A percentile compares a stretch with the other conserved stretches of the same genome.
phyloP scores from a whole-genome alignment of 2,888 invertebrate species.

The Campoplex capitator region DNA sequence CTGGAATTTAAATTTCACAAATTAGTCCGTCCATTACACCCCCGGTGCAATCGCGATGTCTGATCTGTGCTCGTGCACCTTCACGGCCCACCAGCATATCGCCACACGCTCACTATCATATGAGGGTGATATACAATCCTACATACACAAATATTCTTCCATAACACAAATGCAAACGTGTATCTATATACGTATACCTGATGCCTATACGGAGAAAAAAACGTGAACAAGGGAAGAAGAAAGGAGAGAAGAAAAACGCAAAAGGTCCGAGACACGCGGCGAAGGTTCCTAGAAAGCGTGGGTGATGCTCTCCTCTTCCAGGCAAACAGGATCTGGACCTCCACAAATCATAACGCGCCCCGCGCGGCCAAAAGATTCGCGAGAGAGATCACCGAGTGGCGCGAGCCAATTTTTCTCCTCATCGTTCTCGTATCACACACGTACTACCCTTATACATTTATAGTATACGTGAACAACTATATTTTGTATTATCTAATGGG shows the following conservation, averaged over 20 bases:
- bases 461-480: neutral
- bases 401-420: conserved; percentile 58
- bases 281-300: conserved; percentile 81
- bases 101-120: conserved; percentile 22
- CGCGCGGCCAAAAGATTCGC: conserved; percentile 73
- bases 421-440: conserved; percentile 36
- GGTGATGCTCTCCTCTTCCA: conserved; percentile 77
- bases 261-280: conserved; percentile 62
- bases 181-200: neutral
- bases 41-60: conserved; percentile 79
- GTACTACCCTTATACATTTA: conserved; percentile 24
- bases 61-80: conserved; percentile 73
- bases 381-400: conserved; percentile 73
- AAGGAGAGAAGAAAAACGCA: conserved; percentile 45
- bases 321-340: conserved; percentile 79
- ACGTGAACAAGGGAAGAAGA: conserved; percentile 19
- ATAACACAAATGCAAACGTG: neutral
- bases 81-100: conserved; percentile 29
- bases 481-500: too few species aligned
- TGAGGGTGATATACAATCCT: neutral
- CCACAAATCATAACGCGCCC: conserved; percentile 81
- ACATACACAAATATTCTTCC: neutral
- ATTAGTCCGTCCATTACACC: conserved; percentile 84
- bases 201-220: conserved; percentile 22
- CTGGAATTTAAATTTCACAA: conserved; percentile 84